Percentiles rank a stretch among this genome's conserved stretches.
These are phyloP conservation scores for Phoenicopterus ruber DNA, from an alignment of 2,113 vertebrate genomes.

Conservation along the genomic window DNA sequence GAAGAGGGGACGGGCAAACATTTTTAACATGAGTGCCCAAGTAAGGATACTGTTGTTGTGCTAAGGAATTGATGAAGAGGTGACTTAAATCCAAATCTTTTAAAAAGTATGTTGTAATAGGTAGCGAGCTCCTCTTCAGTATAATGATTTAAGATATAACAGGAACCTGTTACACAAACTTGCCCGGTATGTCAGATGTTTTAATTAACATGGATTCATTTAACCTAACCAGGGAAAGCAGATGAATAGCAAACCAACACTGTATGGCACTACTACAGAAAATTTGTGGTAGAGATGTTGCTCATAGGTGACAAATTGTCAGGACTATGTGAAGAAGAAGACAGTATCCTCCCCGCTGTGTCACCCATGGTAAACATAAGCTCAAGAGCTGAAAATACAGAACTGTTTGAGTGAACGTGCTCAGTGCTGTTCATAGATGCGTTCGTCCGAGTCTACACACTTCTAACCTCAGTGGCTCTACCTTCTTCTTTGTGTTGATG, in stretches of 20 bases:
- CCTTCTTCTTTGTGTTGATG: not conserved
- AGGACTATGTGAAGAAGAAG: not conserved
- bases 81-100: not conserved
- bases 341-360: rapidly evolving
- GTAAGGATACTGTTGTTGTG: not conserved
- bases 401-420: not conserved
- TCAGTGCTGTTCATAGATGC: not conserved
- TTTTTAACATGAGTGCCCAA: no score
- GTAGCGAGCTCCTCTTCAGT: not conserved
- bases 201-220: not conserved
- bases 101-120: not conserved
- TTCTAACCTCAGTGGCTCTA: not conserved
- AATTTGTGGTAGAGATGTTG: no score
- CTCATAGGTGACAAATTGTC: not conserved
- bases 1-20: not conserved
- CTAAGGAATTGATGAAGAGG: not conserved
- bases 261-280: not conserved
- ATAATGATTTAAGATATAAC: not conserved
- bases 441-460: rapidly evolving
- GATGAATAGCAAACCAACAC: not conserved
- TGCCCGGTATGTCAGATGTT: not conserved
- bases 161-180: not conserved
- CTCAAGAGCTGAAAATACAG: not conserved
- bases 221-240: not conserved
- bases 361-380: not conserved